Conservation (phyloP, 2,797 vertebrate species). For the Eulemur rubriventer region DNA sequence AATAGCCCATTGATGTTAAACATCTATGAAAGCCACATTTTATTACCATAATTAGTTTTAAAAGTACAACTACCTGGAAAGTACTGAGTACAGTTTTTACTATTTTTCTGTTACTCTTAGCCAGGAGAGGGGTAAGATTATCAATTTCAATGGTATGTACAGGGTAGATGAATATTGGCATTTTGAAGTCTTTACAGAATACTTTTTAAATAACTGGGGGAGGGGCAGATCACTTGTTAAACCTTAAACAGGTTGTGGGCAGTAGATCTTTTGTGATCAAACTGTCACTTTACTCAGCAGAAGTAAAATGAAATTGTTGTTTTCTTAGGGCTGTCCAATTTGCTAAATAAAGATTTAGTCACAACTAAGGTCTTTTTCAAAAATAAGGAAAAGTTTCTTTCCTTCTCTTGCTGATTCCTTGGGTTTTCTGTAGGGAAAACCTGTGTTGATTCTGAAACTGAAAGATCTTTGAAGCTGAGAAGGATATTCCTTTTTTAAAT, state of each 20-base stretch:
- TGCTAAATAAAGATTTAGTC: constrained; percentile 7
- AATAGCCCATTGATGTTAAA: not conserved
- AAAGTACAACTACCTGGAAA: not conserved
- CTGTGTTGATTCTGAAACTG: not conserved
- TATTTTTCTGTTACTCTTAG: not conserved
- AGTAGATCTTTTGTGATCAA: constrained; percentile 34
- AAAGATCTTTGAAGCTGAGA: not conserved
- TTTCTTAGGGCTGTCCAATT: not conserved
- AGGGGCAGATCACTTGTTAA: constrained; percentile 21
- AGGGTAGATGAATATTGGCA: not conserved
- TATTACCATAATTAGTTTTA: not conserved
- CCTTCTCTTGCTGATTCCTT: not conserved
- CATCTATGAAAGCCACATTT: not conserved
- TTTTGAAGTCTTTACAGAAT: constrained; percentile 46
- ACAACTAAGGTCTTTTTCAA: not conserved
- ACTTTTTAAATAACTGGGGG: not conserved
- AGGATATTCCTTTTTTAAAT: not conserved
- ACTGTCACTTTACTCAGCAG: constrained; percentile 13
- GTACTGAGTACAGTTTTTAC: not conserved
- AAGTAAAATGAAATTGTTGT: constrained; percentile 25
- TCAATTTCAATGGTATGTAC: not conserved
- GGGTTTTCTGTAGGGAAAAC: not conserved
- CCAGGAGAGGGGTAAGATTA: not conserved
- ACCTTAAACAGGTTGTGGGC: not conserved
- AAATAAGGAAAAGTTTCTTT: not conserved